A percentile compares a stretch with the other conserved stretches of the same genome.
Conservation (phyloP, 1,140 invertebrate species). For the Drosophila novamexicana region DNA sequence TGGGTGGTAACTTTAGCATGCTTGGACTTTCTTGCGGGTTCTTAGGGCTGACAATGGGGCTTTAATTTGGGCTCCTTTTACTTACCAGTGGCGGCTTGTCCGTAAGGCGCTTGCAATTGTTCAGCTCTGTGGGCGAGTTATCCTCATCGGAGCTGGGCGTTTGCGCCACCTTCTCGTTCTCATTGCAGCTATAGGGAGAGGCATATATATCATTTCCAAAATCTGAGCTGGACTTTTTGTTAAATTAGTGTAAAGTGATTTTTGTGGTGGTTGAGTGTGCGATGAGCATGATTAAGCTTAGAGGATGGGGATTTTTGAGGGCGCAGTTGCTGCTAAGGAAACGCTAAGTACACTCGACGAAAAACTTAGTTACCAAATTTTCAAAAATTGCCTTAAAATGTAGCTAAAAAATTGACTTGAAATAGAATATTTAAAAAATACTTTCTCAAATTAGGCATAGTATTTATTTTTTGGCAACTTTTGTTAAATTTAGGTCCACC, state of each 20-base stretch:
- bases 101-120: conserved; percentile 90
- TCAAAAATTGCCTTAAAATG: no score
- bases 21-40: background rate
- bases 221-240: background rate
- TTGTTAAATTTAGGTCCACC: no score
- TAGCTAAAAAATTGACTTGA: no score
- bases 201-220: background rate
- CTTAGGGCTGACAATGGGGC: background rate
- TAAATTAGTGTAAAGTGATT: background rate
- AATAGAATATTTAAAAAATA: no score
- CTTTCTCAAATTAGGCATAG: no score
- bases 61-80: conserved; percentile 17
- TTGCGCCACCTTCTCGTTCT: conserved; percentile 78
- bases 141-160: conserved; percentile 93
- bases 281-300: conserved; percentile 9
- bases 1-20: background rate
- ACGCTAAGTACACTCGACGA: no score
- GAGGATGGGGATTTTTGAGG: background rate
- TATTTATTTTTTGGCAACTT: no score
- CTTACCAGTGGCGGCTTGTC: conserved; percentile 93
- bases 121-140: conserved; percentile 93
- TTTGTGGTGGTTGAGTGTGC: background rate
- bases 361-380: no score
- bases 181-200: conserved; percentile 64
- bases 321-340: background rate